phyloP scores from a whole-genome alignment of 1,140 invertebrate genomes.

The Ceratina japonica region DNA sequence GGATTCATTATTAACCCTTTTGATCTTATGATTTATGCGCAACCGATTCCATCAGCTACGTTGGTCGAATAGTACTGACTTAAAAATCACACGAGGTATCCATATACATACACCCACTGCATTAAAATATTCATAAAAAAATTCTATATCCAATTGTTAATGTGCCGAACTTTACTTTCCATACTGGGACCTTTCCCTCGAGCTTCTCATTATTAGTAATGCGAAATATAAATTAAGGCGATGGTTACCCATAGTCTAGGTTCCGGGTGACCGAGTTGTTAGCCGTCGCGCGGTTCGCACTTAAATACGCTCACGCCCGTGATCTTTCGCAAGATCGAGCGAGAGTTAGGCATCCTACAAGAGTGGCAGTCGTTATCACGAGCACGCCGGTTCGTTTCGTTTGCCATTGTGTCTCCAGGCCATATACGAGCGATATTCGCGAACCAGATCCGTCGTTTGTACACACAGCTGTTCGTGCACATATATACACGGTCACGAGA shows the following conservation, averaged over 20 bases:
- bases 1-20: neutral
- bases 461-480: neutral
- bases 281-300: constrained; percentile 26
- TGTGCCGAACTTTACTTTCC: neutral
- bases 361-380: constrained; percentile 49
- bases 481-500: neutral
- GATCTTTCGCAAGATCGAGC: constrained; percentile 51
- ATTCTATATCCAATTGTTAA: neutral
- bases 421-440: constrained; percentile 57
- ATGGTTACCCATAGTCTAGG: neutral
- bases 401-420: constrained; percentile 40
- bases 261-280: constrained; percentile 73
- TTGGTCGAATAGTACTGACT: too few species aligned
- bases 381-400: neutral
- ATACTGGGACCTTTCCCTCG: too few species aligned
- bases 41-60: too few species aligned
- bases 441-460: constrained; percentile 33
- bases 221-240: constrained; percentile 23
- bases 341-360: constrained; percentile 26
- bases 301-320: constrained; percentile 37
- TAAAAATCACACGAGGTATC: too few species aligned
- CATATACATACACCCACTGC: too few species aligned
- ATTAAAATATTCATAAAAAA: too few species aligned
- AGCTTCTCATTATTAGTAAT: constrained; percentile 10
- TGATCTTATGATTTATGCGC: neutral